These are phyloP conservation scores for Drosophila gaucha DNA, from an alignment of 2,888 invertebrate genomes.

Conservation along the genomic window DNA sequence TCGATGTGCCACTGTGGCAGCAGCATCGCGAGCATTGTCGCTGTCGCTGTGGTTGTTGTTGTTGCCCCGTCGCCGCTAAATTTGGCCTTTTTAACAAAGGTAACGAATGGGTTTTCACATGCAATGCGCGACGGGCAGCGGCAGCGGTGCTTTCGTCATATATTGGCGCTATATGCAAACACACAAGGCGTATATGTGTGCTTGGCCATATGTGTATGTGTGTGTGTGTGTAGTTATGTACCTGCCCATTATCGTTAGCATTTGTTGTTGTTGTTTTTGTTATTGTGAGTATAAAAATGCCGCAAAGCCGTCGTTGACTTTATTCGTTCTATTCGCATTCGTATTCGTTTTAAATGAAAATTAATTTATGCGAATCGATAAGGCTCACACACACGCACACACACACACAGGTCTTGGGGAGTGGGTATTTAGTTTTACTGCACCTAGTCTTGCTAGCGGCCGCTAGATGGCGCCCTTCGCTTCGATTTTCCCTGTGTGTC, in stretches of 20 bases:
- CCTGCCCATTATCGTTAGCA: constrained; percentile 56
- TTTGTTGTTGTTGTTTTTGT: constrained; percentile 25
- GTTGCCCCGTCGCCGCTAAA: constrained; percentile 50
- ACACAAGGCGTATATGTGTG: background rate
- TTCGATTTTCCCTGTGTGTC: constrained; percentile 41
- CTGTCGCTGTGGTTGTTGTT: constrained; percentile 6
- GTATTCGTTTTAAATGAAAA: constrained; percentile 78
- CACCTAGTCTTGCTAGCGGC: constrained; percentile 17
- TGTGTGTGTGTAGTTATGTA: constrained; percentile 42
- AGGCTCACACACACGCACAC: constrained; percentile 39
- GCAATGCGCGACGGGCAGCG: constrained; percentile 61
- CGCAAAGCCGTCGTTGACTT: constrained; percentile 60
- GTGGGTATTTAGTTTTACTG: constrained; percentile 31
- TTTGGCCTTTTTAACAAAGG: constrained; percentile 67
- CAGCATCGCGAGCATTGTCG: constrained; percentile 21
- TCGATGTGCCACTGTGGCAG: constrained; percentile 28
- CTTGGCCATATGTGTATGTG: constrained; percentile 28
- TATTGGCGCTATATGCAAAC: constrained; percentile 64
- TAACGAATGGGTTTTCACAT: constrained; percentile 72
- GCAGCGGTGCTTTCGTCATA: constrained; percentile 64
- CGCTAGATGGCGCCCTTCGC: constrained; percentile 55
- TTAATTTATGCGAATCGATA: constrained; percentile 79
- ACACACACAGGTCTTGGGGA: background rate
- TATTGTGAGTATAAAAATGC: constrained; percentile 48
- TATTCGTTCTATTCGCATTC: constrained; percentile 64